phyloP scores from a whole-genome alignment of 2,797 vertebrate genomes.

The Kryptopterus vitreolus region DNA sequence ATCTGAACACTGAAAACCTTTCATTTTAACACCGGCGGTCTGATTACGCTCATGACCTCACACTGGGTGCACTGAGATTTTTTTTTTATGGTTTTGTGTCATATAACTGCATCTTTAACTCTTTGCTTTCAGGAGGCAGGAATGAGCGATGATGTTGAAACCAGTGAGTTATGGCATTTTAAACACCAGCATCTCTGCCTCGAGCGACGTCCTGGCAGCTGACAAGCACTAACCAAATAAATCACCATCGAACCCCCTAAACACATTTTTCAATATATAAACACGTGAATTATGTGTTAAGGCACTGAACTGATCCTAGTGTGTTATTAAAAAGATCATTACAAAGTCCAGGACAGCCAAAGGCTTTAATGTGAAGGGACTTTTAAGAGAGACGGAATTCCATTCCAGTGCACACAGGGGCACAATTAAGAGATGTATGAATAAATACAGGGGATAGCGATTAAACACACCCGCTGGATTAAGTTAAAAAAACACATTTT shows the following conservation, averaged over 20 bases:
- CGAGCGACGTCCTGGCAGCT: too few species aligned
- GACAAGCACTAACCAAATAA: too few species aligned
- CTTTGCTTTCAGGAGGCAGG: not conserved
- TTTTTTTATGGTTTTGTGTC: too few species aligned
- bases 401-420: too few species aligned
- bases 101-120: too few species aligned
- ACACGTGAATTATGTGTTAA: not conserved
- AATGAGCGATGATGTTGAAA: not conserved
- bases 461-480: constrained; percentile 6
- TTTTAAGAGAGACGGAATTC: too few species aligned
- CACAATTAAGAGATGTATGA: too few species aligned
- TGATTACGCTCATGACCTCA: not conserved
- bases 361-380: too few species aligned
- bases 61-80: not conserved
- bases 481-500: too few species aligned
- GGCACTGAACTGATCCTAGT: too few species aligned
- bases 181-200: not conserved
- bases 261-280: not conserved
- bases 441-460: not conserved
- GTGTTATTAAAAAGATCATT: too few species aligned
- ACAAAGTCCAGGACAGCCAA: not conserved
- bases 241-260: not conserved
- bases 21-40: not conserved
- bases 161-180: not conserved
- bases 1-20: too few species aligned